Conservation (phyloP, 2,888 invertebrate species). For the Beris chalybata region DNA sequence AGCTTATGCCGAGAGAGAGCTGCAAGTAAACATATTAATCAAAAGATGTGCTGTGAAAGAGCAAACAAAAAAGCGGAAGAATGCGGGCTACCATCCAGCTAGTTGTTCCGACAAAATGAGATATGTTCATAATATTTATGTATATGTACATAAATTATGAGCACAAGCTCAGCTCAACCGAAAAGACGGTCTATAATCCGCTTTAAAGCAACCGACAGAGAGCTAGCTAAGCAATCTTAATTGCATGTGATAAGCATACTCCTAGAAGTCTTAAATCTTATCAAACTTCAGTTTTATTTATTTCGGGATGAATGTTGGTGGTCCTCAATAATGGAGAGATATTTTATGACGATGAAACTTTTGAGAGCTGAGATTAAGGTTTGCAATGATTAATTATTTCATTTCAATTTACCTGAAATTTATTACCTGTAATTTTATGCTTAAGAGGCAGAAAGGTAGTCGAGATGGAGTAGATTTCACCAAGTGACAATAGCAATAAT, state of each 20-base stretch:
- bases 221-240: constrained; percentile 14
- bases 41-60: constrained; percentile 14
- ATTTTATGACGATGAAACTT: constrained; percentile 7
- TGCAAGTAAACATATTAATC: constrained; percentile 30
- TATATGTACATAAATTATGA: constrained; percentile 17
- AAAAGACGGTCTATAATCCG: constrained; percentile 6
- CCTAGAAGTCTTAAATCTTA: constrained; percentile 3
- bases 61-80: constrained; percentile 9
- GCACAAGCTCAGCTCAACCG: neutral
- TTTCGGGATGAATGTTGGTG: neutral
- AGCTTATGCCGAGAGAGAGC: constrained; percentile 2
- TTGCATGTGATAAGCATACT: constrained; percentile 3
- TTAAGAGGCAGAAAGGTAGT: no score
- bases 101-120: constrained; percentile 9
- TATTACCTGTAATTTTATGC: no score
- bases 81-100: neutral
- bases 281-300: neutral
- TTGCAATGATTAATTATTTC: constrained; percentile 1
- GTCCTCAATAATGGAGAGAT: constrained; percentile 5
- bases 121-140: constrained; percentile 8
- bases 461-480: no score
- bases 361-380: constrained; percentile 1
- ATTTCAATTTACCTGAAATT: neutral
- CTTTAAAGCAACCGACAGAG: constrained; percentile 1
- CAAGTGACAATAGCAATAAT: no score